Evolutionary conservation across 2,797 vertebrate species (phyloP), one percentile per base, ranked within the genome.

Genomic region (Lateolabrax maculatus): DNA sequence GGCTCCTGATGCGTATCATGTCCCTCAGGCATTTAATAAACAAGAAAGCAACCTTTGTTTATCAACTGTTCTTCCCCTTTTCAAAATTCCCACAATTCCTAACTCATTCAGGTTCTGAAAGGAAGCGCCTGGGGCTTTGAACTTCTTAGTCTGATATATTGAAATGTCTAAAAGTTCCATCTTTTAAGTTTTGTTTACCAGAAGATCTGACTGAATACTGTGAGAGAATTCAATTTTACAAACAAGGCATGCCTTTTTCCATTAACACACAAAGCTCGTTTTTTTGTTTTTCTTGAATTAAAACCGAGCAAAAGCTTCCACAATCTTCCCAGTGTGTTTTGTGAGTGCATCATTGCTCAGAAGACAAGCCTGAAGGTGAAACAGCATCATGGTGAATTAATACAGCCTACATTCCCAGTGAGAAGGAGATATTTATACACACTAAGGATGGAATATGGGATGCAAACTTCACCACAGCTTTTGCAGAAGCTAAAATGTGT

Each of bases 1-100:
- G 71, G 64, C 74, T 88, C 76, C 85, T 85, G 87, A 91, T 90
- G 84, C 68, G n/a, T 74, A 83, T 90, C 83, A n/a, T 73, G 31
- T 78, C 87, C 84, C 64, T 13, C 27, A 23, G 88, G 82, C 81
- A 61, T 87, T 86, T 81, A 79, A 88, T 86, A 84, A 87, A 89
- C 73, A 88, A 82, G 48, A 87, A 84, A 71, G 23, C 71, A 63
- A 41, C 69, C 25, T 86, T 84, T 87, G 77, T 91, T 88, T 88
- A 46, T 79, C 64, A 19, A 63, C 58, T 19, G 44, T 44, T 78
- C 13, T 41, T 58, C 27, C 44, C 21, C 21, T 62, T 65, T 83
- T 71, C 29, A 57, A 46, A 39, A 51, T 80, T 36, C 71, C 16
- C 25, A 13, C 16, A 31, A 58, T 72, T 66, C n/a, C 25, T 36